These are phyloP conservation scores for zebrafish (Danio rerio) DNA, from an alignment of 2,113 vertebrate genomes.

Conservation along the genomic window GRCz12tu NC_133191.1:6934001-6934500, in stretches of 20 bases:
- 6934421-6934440: slow-evolving; percentile 96
- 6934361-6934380: slow-evolving; percentile 98
- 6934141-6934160: slow-evolving; percentile 84
- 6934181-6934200: slow-evolving; percentile 97
- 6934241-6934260: slow-evolving; percentile 95
- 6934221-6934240: slow-evolving; percentile 96
- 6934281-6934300: slow-evolving; percentile 98
- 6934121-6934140: slow-evolving; percentile 84
- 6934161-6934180: slow-evolving; percentile 84
- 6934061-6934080: slow-evolving; percentile 66
- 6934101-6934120: slow-evolving; percentile 78
- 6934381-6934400: slow-evolving; percentile 99
- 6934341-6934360: slow-evolving; percentile 99
- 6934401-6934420: slow-evolving; percentile 97
- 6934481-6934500: slow-evolving; percentile 98
- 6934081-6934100: slow-evolving; percentile 64
- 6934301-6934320: slow-evolving; percentile 95
- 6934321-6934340: slow-evolving; percentile 96
- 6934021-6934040: slow-evolving; percentile 78
- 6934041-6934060: slow-evolving; percentile 59
- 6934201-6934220: slow-evolving; percentile 96
- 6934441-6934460: slow-evolving; percentile 99
- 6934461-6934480: slow-evolving; percentile 98
- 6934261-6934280: slow-evolving; percentile 96
- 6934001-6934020: slow-evolving; percentile 74